Evolutionary conservation across 2,113 vertebrate species (phyloP).

Genomic region (Brachypteracias leptosomus): DNA sequence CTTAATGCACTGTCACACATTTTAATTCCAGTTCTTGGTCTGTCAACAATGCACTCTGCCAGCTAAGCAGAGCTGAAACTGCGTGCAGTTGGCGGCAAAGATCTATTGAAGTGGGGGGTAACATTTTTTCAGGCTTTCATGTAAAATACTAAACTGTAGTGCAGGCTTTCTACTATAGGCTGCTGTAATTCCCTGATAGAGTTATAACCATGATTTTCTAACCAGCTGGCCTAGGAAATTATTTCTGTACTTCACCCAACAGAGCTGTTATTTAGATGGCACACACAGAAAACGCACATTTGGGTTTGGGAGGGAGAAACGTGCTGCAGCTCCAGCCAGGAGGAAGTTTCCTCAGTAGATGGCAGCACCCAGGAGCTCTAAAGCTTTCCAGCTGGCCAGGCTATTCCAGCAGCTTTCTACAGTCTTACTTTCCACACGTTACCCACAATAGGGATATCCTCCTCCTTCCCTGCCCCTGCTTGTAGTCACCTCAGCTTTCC

Average conservation of each 20-base stretch:
- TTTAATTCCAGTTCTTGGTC: not conserved
- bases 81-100: not conserved
- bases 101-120: constrained; percentile 15
- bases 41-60: constrained; percentile 17
- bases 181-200: constrained; percentile 25
- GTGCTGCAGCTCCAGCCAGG: not conserved
- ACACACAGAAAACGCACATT: not conserved
- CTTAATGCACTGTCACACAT: not conserved
- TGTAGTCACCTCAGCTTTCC: not conserved
- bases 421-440: not conserved
- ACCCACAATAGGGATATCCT: no score
- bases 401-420: not conserved
- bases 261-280: not conserved
- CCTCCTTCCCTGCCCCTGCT: not conserved
- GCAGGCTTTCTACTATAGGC: not conserved
- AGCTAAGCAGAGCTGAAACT: constrained; percentile 21
- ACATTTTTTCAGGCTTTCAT: constrained; percentile 13
- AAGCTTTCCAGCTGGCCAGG: not conserved
- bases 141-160: constrained; percentile 37
- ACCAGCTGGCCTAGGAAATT: constrained; percentile 11
- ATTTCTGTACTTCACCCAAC: not conserved
- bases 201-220: constrained; percentile 28
- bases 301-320: not conserved
- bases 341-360: not conserved
- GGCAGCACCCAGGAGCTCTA: constrained; percentile 37